A percentile compares a stretch with the other conserved stretches of the same genome.
phyloP scores from a whole-genome alignment of 2,113 vertebrate species.

The Hemiprocne comata region DNA sequence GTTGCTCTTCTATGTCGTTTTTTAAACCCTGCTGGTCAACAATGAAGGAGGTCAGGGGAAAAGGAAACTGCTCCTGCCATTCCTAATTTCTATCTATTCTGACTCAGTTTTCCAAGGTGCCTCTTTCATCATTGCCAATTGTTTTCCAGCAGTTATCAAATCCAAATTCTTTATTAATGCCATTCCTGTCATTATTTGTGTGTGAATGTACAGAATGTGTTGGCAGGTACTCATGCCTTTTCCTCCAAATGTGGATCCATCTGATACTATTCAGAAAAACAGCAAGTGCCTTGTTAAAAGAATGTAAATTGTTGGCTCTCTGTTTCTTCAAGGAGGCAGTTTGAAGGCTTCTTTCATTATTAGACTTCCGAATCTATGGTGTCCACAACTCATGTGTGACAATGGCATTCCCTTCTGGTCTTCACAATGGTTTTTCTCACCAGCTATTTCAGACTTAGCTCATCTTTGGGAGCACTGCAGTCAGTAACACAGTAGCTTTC shows the following conservation, averaged over 20 bases:
- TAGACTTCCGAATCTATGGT: not conserved
- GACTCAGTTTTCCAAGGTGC: not conserved
- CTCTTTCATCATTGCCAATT: not conserved
- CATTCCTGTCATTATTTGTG: not conserved
- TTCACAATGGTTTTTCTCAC: not conserved
- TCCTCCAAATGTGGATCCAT: not conserved
- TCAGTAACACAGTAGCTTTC: not conserved
- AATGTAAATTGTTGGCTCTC: not conserved
- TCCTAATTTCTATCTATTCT: not conserved
- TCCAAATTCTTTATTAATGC: not conserved
- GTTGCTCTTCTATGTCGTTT: not conserved
- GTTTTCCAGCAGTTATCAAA: not conserved
- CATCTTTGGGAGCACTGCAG: not conserved
- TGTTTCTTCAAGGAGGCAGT: not conserved
- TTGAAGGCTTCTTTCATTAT: not conserved
- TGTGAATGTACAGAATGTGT: not conserved
- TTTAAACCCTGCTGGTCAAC: not conserved
- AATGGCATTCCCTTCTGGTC: not conserved
- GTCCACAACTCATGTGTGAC: not conserved
- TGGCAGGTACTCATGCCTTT: not conserved
- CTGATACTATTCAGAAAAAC: not conserved
- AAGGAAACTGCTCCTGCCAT: not conserved
- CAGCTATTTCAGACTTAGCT: not conserved
- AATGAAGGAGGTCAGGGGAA: not conserved
- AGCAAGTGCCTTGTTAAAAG: not conserved